A percentile compares a stretch with the other conserved stretches of the same genome.
Conservation (phyloP, 2,113 vertebrate species). For the Coryphaenoides rupestris region DNA sequence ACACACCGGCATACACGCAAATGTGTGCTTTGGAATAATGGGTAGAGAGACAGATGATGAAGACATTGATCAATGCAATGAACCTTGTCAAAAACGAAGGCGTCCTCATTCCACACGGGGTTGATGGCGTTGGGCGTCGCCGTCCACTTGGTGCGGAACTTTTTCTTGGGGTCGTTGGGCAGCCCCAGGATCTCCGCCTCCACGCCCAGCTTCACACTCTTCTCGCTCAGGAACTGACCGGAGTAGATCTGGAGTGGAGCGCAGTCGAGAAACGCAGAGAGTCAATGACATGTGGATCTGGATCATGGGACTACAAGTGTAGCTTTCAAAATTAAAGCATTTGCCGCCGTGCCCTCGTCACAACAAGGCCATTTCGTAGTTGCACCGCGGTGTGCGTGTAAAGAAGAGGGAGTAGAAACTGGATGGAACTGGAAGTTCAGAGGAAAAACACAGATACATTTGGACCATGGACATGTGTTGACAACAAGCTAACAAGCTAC, state of each 20-base stretch:
- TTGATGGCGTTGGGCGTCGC: slow-evolving; percentile 87
- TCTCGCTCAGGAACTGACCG: slow-evolving; percentile 94
- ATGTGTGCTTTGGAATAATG: no score
- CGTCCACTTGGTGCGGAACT: slow-evolving; percentile 88
- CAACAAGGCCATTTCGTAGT: no score
- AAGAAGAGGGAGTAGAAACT: no score
- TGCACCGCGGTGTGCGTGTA: no score
- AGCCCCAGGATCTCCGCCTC: slow-evolving; percentile 94
- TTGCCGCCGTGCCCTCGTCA: no score
- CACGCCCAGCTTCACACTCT: slow-evolving; percentile 85
- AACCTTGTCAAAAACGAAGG: slow-evolving; percentile 98
- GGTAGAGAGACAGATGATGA: no score
- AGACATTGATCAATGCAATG: no score
- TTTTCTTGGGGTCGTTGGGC: slow-evolving; percentile 90
- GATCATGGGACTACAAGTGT: neutral
- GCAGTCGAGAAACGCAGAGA: neutral
- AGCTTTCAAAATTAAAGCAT: no score
- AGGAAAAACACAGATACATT: neutral
- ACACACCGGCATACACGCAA: neutral
- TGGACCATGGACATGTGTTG: slow-evolving; percentile 17
- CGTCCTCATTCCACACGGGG: slow-evolving; percentile 95
- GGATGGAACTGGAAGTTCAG: no score
- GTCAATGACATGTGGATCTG: slow-evolving; percentile 5
- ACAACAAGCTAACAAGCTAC: neutral
- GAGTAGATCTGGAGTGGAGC: slow-evolving; percentile 81